Evolutionary conservation across 2,113 vertebrate species (phyloP).

Genomic region (Chaetops frenatus): DNA sequence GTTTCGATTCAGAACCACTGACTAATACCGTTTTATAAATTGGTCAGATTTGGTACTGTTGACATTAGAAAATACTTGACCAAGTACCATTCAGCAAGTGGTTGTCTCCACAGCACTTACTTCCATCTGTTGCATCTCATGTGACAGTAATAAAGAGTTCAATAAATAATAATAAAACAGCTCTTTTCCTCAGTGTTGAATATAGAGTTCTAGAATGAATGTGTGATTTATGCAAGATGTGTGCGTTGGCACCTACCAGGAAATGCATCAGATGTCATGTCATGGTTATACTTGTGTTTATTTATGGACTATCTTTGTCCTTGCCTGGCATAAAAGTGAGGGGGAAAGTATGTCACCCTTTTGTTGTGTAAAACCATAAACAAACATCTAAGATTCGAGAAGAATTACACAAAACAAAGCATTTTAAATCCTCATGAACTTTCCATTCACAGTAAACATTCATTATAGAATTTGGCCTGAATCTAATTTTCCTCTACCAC

Average conservation of each 20-base stretch:
- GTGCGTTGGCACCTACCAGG: background rate
- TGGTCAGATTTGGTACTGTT: background rate
- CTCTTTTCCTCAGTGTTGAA: background rate
- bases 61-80: background rate
- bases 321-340: background rate
- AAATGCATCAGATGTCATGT: background rate
- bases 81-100: background rate
- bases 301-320: background rate
- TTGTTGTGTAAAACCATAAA: background rate
- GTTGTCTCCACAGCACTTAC: background rate
- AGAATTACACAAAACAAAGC: background rate
- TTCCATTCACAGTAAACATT: background rate
- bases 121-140: background rate
- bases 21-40: background rate
- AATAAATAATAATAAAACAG: background rate
- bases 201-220: background rate
- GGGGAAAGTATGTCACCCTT: background rate
- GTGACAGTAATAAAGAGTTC: background rate
- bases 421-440: background rate
- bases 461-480: background rate
- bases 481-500: background rate
- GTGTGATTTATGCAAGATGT: background rate
- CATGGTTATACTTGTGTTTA: background rate
- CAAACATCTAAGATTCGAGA: background rate
- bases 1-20: background rate